Percentiles rank a stretch among this genome's conserved stretches.
phyloP scores from a whole-genome alignment of 2,113 vertebrate species.

The Nannobrachium achirus region DNA sequence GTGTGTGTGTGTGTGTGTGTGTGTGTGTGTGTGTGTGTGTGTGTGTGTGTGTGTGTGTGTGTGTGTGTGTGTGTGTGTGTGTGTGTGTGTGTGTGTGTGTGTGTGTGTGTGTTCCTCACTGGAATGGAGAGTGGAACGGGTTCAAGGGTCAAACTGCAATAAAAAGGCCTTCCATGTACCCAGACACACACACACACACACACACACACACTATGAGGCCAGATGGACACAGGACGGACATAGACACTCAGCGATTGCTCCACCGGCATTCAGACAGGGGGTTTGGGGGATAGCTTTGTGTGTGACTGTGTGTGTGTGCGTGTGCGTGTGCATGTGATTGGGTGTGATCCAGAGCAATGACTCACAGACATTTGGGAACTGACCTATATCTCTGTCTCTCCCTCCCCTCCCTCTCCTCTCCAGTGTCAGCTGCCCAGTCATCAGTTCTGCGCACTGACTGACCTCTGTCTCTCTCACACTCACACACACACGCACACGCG shows the following conservation, averaged over 20 bases:
- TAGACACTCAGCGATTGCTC: conserved; percentile 24
- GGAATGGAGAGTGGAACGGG: conserved; percentile 48
- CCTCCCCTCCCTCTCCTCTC: conserved; percentile 65
- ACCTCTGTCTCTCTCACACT: conserved; percentile 14
- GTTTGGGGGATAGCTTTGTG: not conserved
- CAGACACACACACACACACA: conserved; percentile 28
- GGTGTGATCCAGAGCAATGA: conserved; percentile 65
- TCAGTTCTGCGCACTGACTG: conserved; percentile 66
- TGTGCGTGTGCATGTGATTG: conserved; percentile 27
- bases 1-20: not conserved
- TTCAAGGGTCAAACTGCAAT: conserved; percentile 58
- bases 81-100: not conserved
- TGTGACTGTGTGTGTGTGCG: conserved; percentile 7
- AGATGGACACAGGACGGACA: no score
- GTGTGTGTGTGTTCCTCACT: conserved; percentile 23
- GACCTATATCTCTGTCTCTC: conserved; percentile 69
- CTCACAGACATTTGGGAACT: conserved; percentile 74
- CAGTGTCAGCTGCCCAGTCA: conserved; percentile 75
- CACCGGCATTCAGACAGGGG: conserved; percentile 30
- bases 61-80: not conserved
- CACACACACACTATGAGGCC: no score
- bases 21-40: not conserved
- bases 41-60: conserved; percentile 24
- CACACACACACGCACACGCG: conserved; percentile 53
- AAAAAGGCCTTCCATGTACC: conserved; percentile 39